phyloP scores from a whole-genome alignment of 2,113 vertebrate genomes.

The Rhea pennata region DNA sequence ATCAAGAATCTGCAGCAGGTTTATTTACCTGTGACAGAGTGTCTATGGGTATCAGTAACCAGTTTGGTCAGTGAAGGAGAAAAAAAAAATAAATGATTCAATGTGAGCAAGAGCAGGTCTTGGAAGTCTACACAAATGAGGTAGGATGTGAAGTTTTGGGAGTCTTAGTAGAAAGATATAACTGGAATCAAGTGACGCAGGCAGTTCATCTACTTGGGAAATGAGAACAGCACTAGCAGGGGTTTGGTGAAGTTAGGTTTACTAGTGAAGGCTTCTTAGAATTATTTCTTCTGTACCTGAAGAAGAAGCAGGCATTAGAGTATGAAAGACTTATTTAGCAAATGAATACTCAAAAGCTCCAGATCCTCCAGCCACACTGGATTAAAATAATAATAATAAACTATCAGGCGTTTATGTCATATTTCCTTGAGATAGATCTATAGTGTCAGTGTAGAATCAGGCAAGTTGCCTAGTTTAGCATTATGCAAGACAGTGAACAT shows the following conservation, averaged over 20 bases:
- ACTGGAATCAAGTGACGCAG: not conserved
- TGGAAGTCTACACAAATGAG: not conserved
- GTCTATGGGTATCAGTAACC: not conserved
- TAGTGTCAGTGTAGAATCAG: not conserved
- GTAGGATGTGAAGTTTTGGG: not conserved
- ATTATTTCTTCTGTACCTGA: not conserved
- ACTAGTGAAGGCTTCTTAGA: not conserved
- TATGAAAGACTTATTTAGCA: not conserved
- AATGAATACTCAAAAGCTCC: not conserved
- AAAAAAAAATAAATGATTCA: not conserved
- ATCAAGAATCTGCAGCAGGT: not conserved
- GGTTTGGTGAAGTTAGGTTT: not conserved
- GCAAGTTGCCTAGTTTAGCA: not conserved
- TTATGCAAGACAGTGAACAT: not conserved
- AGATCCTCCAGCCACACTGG: not conserved
- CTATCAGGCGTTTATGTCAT: not conserved
- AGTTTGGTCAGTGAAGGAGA: not conserved
- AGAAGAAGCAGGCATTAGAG: not conserved
- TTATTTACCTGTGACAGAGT: not conserved
- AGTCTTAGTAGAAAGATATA: not conserved
- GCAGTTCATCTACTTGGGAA: not conserved
- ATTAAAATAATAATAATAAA: not conserved
- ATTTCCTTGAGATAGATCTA: not conserved
- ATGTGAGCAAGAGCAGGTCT: not conserved
- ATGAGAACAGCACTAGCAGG: not conserved